These are phyloP conservation scores for Vulpes lagopus DNA, from an alignment of 2,113 vertebrate genomes.

Conservation along the genomic window DNA sequence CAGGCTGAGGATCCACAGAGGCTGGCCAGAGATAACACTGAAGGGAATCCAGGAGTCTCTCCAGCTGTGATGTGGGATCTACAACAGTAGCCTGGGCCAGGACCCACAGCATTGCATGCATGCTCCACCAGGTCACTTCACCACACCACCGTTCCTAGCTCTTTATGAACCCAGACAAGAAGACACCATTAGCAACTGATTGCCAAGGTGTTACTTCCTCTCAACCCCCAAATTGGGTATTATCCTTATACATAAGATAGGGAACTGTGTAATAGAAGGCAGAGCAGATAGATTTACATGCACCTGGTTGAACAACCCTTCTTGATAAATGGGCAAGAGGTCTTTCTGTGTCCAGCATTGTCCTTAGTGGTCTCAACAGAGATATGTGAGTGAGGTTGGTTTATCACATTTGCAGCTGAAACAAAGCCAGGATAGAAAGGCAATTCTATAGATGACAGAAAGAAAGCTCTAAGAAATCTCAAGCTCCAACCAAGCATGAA, in stretches of 20 bases:
- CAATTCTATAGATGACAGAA: background rate
- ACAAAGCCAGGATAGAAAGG: background rate
- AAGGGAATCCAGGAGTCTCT: conserved; percentile 87
- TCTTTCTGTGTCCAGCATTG: background rate
- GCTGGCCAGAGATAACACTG: conserved; percentile 93
- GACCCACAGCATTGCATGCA: conserved; percentile 84
- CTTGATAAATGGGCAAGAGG: background rate
- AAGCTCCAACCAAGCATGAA: background rate
- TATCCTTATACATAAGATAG: background rate
- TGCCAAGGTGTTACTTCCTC: background rate
- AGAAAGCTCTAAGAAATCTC: background rate
- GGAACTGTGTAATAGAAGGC: background rate
- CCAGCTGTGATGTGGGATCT: conserved; percentile 86
- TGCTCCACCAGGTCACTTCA: conserved; percentile 87
- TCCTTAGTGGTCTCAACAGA: too few species aligned
- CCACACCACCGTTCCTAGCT: conserved; percentile 79
- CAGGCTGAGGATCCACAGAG: conserved; percentile 88
- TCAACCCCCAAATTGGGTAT: too few species aligned
- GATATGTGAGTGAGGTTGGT: background rate
- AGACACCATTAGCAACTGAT: background rate
- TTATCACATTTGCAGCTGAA: background rate
- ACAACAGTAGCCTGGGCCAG: conserved; percentile 87
- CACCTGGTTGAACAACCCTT: background rate
- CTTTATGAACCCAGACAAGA: background rate
- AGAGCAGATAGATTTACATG: rapidly evolving